A percentile compares a stretch with the other conserved stretches of the same genome.
phyloP scores from a whole-genome alignment of 2,113 vertebrate genomes.

The Lasiurus cinereus region DNA sequence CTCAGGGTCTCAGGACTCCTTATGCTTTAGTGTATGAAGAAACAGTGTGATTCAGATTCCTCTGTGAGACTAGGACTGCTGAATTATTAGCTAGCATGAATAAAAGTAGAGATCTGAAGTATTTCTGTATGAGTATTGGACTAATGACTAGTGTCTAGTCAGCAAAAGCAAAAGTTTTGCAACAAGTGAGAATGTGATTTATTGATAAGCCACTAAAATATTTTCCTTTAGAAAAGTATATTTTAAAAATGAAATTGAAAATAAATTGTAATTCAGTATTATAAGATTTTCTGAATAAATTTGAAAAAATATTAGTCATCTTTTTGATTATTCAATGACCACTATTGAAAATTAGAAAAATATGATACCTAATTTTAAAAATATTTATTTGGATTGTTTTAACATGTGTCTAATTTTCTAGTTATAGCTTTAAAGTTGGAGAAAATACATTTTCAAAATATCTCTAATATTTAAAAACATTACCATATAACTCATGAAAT shows the following conservation, averaged over 20 bases:
- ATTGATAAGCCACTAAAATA: neutral
- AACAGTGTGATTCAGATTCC: neutral
- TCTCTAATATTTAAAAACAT: constrained; percentile 65
- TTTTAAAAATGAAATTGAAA: constrained; percentile 56
- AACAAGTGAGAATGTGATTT: neutral
- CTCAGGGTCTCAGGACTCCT: neutral
- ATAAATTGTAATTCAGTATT: constrained; percentile 1
- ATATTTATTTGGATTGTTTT: constrained; percentile 46
- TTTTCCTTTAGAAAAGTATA: neutral
- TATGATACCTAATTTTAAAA: neutral
- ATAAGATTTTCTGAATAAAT: constrained; percentile 49
- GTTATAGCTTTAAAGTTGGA: constrained; percentile 53
- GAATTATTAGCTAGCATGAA: neutral
- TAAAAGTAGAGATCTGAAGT: neutral
- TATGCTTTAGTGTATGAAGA: neutral
- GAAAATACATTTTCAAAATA: constrained; percentile 57
- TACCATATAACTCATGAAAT: constrained; percentile 65
- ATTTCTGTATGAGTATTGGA: neutral
- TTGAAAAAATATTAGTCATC: neutral
- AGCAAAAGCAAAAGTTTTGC: neutral
- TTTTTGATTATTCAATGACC: constrained; percentile 51
- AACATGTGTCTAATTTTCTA: constrained; percentile 7
- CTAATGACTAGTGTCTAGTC: neutral
- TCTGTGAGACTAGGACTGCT: neutral
- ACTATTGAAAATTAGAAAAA: constrained; percentile 59